Base-by-base conservation (phyloP, 64 coral and sea anemone species). In the Stylophora pistillata region DNA sequence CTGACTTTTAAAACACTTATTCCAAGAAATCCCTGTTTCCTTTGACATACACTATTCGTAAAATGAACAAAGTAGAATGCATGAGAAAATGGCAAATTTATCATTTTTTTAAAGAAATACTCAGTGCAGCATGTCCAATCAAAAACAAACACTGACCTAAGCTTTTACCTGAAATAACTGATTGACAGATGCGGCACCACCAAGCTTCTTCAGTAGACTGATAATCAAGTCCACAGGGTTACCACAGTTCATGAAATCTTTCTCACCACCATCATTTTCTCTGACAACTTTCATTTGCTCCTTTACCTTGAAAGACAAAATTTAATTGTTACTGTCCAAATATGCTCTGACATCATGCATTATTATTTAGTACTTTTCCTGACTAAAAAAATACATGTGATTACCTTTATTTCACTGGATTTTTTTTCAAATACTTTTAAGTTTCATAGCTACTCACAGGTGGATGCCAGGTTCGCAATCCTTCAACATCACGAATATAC, bases 1-100 rank as follows among this genome's bases (percentile, higher is more conserved):
- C 53, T 92, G 85, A 56, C 71, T 95, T 59, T 95, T 95, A 77
- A 53, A 95, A 18, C 72, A 71, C 55, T 95, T 92, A 88, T 95
- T 92, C 89, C 89, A 92, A 17, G 94, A 85, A 9, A 85, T 15
- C 14, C 94, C 94, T 61, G 90, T 85, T 85, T 92, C 85, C 54
- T 95, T 95, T 20, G 68, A 69, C 90, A 95, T 79, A 30, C 28
- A 78, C 94, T 94, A 84, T 69, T 69, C 21, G n/a, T 18, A 16
- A 54, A 77, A 71, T 26, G 9, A 30, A 30, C 11, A 55, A 21
- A 11, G 11, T 31, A 31, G 20, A 34, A 53, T 6, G 58, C 0
- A 7, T 47, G 37, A 47, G 25, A 56, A 26, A 56, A 53, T 15
- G 32, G 3, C 20, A 58, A 62, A 18, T 14, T 16, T 58, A 47